A percentile compares a stretch with the other conserved stretches of the same genome.
phyloP scores from a whole-genome alignment of 2,113 vertebrate genomes.

The Eulemur macaco region DNA sequence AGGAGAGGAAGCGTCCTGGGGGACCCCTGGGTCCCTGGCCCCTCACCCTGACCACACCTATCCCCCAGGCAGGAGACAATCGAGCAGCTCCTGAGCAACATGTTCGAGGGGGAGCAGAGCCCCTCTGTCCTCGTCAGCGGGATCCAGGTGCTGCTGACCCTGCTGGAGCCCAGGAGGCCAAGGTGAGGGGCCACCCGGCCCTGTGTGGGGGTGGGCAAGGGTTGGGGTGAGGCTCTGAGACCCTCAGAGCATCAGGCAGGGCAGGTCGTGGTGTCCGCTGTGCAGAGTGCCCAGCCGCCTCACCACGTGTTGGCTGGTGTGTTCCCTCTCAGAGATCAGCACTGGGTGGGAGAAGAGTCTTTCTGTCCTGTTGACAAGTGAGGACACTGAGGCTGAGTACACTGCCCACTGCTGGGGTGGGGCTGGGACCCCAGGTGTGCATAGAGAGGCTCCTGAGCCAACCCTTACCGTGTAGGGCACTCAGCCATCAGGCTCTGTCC shows the following conservation, averaged over 20 bases:
- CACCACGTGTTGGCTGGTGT: not conserved
- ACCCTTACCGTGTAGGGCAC: not conserved
- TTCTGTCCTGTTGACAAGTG: not conserved
- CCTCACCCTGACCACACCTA: not conserved
- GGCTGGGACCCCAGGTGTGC: not conserved
- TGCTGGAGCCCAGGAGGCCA: constrained; percentile 82
- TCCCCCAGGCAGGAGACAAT: constrained; percentile 83
- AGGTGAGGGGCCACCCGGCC: constrained; percentile 66
- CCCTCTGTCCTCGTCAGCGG: constrained; percentile 82
- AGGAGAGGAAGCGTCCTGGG: not conserved
- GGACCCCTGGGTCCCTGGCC: not conserved
- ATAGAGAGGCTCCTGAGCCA: too few species aligned
- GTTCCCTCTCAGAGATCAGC: not conserved
- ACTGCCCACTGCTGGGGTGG: not conserved
- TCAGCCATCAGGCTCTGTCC: not conserved
- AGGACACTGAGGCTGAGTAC: accelerated
- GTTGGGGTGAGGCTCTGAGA: not conserved
- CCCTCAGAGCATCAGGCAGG: not conserved
- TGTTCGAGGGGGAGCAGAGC: constrained; percentile 81
- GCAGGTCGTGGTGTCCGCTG: not conserved
- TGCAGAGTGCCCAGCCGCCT: not conserved
- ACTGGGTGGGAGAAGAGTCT: not conserved
- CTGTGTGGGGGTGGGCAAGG: too few species aligned
- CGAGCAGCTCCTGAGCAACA: constrained; percentile 84
- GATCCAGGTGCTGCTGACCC: constrained; percentile 83